Percentiles rank a stretch among this genome's conserved stretches.
Conservation (phyloP, 2,888 invertebrate species). For the Phortica okadai region DNA sequence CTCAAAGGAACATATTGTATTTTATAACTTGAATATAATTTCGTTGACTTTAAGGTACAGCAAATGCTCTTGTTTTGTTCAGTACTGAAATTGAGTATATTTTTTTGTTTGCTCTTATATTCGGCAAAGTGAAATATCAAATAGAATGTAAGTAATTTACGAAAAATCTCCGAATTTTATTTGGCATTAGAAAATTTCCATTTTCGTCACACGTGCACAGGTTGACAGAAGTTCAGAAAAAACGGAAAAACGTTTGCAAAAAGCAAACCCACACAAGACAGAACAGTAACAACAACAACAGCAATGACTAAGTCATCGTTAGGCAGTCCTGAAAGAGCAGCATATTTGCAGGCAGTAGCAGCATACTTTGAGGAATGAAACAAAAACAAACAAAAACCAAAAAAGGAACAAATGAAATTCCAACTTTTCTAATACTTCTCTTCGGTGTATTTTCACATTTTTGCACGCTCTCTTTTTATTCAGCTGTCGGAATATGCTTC, state of each 20-base stretch:
- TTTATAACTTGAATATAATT: not conserved
- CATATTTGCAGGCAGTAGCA: slow-evolving; percentile 9
- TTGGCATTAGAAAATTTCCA: slow-evolving; percentile 72
- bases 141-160: not conserved
- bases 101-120: not conserved
- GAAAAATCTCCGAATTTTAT: not conserved
- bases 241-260: not conserved
- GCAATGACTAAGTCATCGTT: too few relatives aligned
- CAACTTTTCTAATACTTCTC: slow-evolving; percentile 48
- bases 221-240: slow-evolving; percentile 54
- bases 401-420: slow-evolving; percentile 40
- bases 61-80: too few relatives aligned
- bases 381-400: too few relatives aligned
- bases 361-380: slow-evolving; percentile 6
- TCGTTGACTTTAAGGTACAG: not conserved
- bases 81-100: too few relatives aligned
- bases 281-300: not conserved
- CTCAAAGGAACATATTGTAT: not conserved
- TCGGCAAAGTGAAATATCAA: not conserved
- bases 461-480: not conserved
- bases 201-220: slow-evolving; percentile 74
- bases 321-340: too few relatives aligned
- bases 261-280: not conserved
- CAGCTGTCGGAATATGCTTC: slow-evolving; percentile 50
- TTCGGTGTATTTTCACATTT: not conserved